Conservation (phyloP, 2,113 vertebrate species). For the Bubo blakistoni region DNA sequence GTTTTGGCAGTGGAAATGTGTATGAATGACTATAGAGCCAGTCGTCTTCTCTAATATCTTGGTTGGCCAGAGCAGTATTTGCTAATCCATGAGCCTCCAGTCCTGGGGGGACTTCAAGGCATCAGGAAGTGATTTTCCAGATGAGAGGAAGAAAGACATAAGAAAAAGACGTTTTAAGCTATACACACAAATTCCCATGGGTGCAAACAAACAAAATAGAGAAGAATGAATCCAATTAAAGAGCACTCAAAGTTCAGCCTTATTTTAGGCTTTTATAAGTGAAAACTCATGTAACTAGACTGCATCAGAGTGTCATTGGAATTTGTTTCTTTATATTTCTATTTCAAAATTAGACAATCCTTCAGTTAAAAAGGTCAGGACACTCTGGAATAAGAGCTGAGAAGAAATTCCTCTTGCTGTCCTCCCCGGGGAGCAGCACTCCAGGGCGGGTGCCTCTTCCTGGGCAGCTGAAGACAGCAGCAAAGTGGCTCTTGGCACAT, state of each 20-base stretch:
- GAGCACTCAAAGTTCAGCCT: not conserved
- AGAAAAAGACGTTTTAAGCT: not conserved
- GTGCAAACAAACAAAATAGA: not conserved
- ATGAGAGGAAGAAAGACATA: not conserved
- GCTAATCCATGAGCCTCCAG: not conserved
- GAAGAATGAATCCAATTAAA: not conserved
- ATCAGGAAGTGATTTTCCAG: conserved; percentile 29
- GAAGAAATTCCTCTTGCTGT: not conserved
- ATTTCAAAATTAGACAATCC: not conserved
- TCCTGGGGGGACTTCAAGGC: not conserved
- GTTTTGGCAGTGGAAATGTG: not conserved
- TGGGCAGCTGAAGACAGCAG: not conserved
- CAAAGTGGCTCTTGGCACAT: not conserved
- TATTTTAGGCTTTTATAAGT: not conserved
- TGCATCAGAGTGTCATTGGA: not conserved
- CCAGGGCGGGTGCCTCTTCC: accelerated
- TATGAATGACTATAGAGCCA: not conserved
- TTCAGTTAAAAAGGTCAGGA: not conserved
- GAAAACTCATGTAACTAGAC: not conserved
- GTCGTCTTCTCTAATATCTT: not conserved
- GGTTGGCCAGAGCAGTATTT: not conserved
- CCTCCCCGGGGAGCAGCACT: not conserved
- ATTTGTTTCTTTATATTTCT: not conserved
- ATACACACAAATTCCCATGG: not conserved
- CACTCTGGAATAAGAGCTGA: not conserved